A percentile compares a stretch with the other conserved stretches of the same genome.
phyloP scores from a whole-genome alignment of 1,140 invertebrate species.

The Heterodera schachtii region DNA sequence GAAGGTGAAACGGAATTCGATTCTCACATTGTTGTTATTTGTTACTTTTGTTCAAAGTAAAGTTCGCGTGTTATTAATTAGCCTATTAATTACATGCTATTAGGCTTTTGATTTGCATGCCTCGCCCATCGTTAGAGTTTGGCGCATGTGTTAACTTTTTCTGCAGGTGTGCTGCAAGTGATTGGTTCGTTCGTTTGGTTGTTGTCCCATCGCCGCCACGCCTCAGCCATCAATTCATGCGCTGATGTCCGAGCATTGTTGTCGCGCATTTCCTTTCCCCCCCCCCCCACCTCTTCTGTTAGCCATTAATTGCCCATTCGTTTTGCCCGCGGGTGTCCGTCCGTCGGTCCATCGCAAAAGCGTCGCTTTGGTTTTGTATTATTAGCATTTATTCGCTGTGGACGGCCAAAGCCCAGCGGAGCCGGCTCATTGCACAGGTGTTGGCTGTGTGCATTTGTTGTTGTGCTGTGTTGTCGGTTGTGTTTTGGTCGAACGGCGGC shows the following conservation, averaged over 20 bases:
- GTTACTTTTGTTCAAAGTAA: too few species aligned
- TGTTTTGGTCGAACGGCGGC: too few species aligned
- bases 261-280: neutral
- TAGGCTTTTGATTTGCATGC: too few species aligned
- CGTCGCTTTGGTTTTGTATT: neutral
- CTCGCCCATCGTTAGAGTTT: too few species aligned
- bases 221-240: neutral
- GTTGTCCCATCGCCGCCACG: neutral
- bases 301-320: constrained; percentile 1
- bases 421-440: neutral
- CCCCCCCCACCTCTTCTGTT: neutral
- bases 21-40: neutral
- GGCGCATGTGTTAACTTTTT: too few species aligned
- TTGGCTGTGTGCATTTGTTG: neutral
- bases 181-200: neutral
- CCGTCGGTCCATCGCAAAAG: neutral
- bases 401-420: neutral
- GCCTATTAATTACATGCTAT: too few species aligned
- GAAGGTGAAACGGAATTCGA: neutral
- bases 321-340: neutral
- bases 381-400: neutral
- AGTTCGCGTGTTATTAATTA: too few species aligned
- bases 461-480: too few species aligned
- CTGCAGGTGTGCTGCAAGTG: too few species aligned
- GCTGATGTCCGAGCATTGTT: neutral